Evolutionary conservation across 2,888 invertebrate genomes (phyloP), one percentile per base, ranked within the genome.

Genomic region (Habrosyne pyritoides): DNA sequence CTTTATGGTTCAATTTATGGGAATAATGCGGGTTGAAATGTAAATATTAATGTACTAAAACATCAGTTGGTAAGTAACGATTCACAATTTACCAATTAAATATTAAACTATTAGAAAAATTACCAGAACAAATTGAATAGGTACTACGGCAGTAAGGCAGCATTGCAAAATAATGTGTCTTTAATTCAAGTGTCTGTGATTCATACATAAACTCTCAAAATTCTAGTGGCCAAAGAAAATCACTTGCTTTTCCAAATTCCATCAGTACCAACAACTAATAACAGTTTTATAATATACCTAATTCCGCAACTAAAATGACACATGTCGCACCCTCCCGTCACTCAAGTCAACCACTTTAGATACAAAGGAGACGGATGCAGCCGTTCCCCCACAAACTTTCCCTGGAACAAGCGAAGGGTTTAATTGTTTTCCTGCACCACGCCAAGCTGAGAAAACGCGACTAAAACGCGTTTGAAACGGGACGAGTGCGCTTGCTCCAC

Each of bases 341-440:
- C 72, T 66, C 69, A 61, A 58, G 51, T 66, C 72, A 33, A 52
- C 63, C 64, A 73, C 73, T 81, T 67, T 63, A 76, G 71, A 66
- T 77, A 85, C 84, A 87, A 89, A 87, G 79, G 82, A 77, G 81
- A 78, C 82, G 83, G 83, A 86, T 82, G 84, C 81, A 79, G 71
- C 71, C 71, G 75, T 71, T 78, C 42, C 77, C 77, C 78, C 77
- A 67, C 83, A 85, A 89, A 89, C 84, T 89, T 85, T 78, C 73
- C 75, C 76, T 70, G 75, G 77, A 81, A 81, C 85, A 79, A 86
- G 84, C 83, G 81, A 84, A 90, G 85, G 83, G 85, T 83, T 87
- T 91, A 92, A 93, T 92, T 91, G 91, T 92, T 88, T 85, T 84
- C 83, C 86, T 86, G 81, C 77, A 76, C 76, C 74, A 66, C 67